Evolutionary conservation across 2,113 vertebrate genomes (phyloP).

Genomic region (Pluvianellus socialis): DNA sequence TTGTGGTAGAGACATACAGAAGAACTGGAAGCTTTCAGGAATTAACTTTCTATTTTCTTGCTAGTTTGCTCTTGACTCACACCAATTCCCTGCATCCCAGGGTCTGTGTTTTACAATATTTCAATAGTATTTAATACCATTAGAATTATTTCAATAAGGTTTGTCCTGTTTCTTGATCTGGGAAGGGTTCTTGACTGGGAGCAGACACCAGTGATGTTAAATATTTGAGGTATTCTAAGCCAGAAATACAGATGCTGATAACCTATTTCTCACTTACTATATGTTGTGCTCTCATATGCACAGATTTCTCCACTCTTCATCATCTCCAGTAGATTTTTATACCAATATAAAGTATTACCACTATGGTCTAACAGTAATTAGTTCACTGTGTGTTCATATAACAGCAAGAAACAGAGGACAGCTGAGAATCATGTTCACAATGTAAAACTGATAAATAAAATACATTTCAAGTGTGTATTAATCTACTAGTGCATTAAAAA

Average conservation of each 20-base stretch:
- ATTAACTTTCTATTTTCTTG: neutral
- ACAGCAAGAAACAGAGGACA: neutral
- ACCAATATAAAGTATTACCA: neutral
- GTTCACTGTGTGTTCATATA: neutral
- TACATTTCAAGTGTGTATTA: neutral
- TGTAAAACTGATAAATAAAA: neutral
- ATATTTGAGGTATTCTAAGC: neutral
- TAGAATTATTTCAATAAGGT: neutral
- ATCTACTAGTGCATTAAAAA: neutral
- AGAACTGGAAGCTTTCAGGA: neutral
- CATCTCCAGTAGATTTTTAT: neutral
- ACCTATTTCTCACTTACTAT: neutral
- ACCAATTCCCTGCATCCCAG: neutral
- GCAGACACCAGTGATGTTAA: neutral
- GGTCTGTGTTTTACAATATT: neutral
- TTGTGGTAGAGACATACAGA: neutral
- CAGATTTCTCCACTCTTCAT: neutral
- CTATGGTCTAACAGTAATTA: neutral
- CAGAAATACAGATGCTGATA: neutral
- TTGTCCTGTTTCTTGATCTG: neutral
- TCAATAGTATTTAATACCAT: neutral
- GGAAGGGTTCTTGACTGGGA: neutral
- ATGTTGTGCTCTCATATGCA: neutral
- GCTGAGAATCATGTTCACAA: accelerated
- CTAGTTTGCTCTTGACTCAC: neutral